Evolutionary conservation across 2,113 vertebrate species (phyloP), one percentile per base, ranked within the genome.

Genomic region (Andinoacara biseriatus): DNA sequence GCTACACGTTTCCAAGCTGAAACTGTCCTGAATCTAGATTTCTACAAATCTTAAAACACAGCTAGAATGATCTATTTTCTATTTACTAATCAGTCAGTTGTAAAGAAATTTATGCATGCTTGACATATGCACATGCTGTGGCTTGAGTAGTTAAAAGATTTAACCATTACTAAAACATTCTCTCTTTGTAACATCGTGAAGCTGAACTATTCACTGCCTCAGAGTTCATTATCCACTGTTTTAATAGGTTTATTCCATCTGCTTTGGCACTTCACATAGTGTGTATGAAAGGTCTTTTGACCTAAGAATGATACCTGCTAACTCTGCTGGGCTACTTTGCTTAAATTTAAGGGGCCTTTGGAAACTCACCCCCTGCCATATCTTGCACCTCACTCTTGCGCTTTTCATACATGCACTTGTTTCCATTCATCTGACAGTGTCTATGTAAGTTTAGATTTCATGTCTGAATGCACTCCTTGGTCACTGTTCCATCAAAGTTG

Each of bases 331-430:
- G 65, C 90, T 72, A 76, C 83, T 89, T 15, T 49, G 92, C 94
- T 94, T 95, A 95, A 95, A 96, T 96, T 95, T 95, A 94, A 82
- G 86, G 58, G 20, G 10, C 56, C 82, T 82, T 89, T 62, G 80
- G 79, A 61, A 81, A 74, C 29, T 58, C 26, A 74, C 52, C 78
- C n/a, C 33, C 9, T 78, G 17, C 14, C 15, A 35, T 2, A 24
- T 49, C 60, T 8, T 7, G 13, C 62, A 24, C 14, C 57, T 14
- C 63, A 4, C 14, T 22, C 59, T 58, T 33, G 26, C 43, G 49
- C 43, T 13, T 46, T 46, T 46, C 43, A 11, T 4, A 46, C 11
- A 46, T 46, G 10, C 11, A 46, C 43, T 15, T 13, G 4, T 49
- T 15, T 49, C 40, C 40, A 43, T 43, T 11, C 11, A 43, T 43